Evolutionary conservation across 2,113 vertebrate genomes (phyloP).

Genomic region (Myrmecophaga tridactyla): DNA sequence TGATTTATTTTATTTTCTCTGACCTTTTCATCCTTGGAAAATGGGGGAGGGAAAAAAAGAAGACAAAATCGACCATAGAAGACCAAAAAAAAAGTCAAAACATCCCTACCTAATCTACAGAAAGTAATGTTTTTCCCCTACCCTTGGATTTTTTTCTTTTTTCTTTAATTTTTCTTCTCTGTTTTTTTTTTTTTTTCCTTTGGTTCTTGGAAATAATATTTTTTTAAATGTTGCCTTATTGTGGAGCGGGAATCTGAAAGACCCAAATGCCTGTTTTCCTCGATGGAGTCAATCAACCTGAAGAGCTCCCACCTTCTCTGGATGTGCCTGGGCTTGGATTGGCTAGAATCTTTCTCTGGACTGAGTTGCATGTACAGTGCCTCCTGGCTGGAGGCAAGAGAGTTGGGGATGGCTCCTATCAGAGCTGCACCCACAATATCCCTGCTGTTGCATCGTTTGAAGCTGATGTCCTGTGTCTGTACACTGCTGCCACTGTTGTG

Average conservation of each 20-base stretch:
- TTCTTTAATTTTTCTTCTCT: slow-evolving; percentile 83
- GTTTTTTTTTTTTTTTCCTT: slow-evolving; percentile 77
- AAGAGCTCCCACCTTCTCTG: slow-evolving; percentile 62
- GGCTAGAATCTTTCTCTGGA: slow-evolving; percentile 57
- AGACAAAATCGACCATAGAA: slow-evolving; percentile 61
- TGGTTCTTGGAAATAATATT: slow-evolving; percentile 85
- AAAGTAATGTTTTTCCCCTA: slow-evolving; percentile 78
- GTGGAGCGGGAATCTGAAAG: slow-evolving; percentile 81
- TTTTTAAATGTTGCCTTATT: slow-evolving; percentile 88
- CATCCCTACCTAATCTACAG: slow-evolving; percentile 63
- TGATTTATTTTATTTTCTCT: slow-evolving; percentile 82
- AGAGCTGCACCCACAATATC: neutral
- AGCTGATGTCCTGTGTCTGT: slow-evolving; percentile 68
- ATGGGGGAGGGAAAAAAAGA: slow-evolving; percentile 58
- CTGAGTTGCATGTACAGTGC: slow-evolving; percentile 59
- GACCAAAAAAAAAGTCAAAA: slow-evolving; percentile 61
- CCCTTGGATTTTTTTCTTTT: slow-evolving; percentile 55
- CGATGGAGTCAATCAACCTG: slow-evolving; percentile 19
- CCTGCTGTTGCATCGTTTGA: slow-evolving; percentile 50
- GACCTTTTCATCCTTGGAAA: slow-evolving; percentile 83
- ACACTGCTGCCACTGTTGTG: slow-evolving; percentile 56
- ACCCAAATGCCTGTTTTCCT: slow-evolving; percentile 77
- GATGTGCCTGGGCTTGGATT: slow-evolving; percentile 61
- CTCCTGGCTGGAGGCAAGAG: slow-evolving; percentile 50
- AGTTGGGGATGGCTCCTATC: neutral